These are phyloP conservation scores for Luidia sarsii DNA, from an alignment of 53 echinoderm and acorn worm species.

Conservation along the genomic window DNA sequence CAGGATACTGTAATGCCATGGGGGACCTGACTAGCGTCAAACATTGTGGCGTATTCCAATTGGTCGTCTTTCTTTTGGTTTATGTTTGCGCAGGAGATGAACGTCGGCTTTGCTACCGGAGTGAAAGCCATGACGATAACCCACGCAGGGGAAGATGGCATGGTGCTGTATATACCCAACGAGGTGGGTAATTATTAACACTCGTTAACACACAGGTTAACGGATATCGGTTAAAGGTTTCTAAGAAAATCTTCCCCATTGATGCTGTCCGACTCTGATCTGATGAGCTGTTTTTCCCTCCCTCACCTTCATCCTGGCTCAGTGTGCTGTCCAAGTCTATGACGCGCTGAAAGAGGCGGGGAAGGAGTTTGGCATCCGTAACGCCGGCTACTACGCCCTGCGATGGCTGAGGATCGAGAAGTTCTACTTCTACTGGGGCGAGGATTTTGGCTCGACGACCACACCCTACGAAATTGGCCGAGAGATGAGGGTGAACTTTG, in stretches of 20 bases:
- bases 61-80: not conserved
- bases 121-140: slow-evolving; percentile 89
- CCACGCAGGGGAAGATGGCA: slow-evolving; percentile 93
- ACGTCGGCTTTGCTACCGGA: slow-evolving; percentile 88
- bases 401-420: slow-evolving; percentile 93
- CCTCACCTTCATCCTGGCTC: not conserved
- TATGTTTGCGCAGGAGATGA: slow-evolving; percentile 68
- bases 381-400: slow-evolving; percentile 88
- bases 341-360: slow-evolving; percentile 78
- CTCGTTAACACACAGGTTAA: no score
- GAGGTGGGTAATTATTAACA: slow-evolving; percentile 64
- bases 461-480: slow-evolving; percentile 92
- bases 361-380: slow-evolving; percentile 78
- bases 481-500: slow-evolving; percentile 90
- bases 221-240: no score
- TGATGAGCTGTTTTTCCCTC: no score
- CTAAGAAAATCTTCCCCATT: no score
- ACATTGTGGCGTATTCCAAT: not conserved
- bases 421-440: slow-evolving; percentile 90
- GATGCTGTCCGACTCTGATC: no score
- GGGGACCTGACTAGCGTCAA: no score
- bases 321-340: slow-evolving; percentile 85
- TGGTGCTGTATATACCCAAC: slow-evolving; percentile 91
- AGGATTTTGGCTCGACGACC: slow-evolving; percentile 79
- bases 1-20: no score